These are phyloP conservation scores for Unio pictorum DNA, from an alignment of 2,888 invertebrate species.

Conservation along the genomic window DNA sequence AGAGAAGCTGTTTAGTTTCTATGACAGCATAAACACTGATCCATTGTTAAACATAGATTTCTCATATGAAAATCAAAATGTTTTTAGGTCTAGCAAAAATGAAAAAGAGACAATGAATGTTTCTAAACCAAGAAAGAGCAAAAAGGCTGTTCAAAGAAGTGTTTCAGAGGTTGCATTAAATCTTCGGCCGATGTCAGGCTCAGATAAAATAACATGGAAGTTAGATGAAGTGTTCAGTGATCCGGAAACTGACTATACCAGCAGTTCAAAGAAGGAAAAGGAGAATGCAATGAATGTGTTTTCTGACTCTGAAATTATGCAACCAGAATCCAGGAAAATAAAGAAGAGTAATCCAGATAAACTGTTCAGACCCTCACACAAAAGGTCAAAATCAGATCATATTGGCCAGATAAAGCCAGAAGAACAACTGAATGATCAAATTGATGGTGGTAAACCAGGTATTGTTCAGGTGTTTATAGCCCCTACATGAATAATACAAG, in stretches of 20 bases:
- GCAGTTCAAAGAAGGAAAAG: background rate
- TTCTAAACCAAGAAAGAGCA: slow-evolving; percentile 6
- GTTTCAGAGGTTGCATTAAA: slow-evolving; percentile 25
- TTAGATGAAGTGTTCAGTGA: too few relatives aligned
- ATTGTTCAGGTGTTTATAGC: too few relatives aligned
- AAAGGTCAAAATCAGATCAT: slow-evolving; percentile 56
- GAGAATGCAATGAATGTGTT: slow-evolving; percentile 19
- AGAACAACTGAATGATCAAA: too few relatives aligned
- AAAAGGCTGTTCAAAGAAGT: slow-evolving; percentile 26
- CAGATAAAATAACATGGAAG: too few relatives aligned
- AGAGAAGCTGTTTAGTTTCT: slow-evolving; percentile 36
- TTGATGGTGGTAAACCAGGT: too few relatives aligned
- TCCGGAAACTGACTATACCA: too few relatives aligned
- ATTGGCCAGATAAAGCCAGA: slow-evolving; percentile 15
- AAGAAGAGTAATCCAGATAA: slow-evolving; percentile 19
- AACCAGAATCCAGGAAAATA: slow-evolving; percentile 13
- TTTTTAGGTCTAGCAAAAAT: slow-evolving; percentile 9
- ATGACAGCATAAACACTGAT: slow-evolving; percentile 47
- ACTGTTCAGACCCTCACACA: slow-evolving; percentile 38
- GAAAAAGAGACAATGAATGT: slow-evolving; percentile 6
- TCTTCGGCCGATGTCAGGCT: too few relatives aligned
- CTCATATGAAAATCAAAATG: slow-evolving; percentile 10
- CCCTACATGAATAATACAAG: too few relatives aligned
- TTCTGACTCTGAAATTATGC: slow-evolving; percentile 43
- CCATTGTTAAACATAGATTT: slow-evolving; percentile 52